Conservation (phyloP, 2,113 vertebrate genomes). For the Terrapene triunguis region DNA sequence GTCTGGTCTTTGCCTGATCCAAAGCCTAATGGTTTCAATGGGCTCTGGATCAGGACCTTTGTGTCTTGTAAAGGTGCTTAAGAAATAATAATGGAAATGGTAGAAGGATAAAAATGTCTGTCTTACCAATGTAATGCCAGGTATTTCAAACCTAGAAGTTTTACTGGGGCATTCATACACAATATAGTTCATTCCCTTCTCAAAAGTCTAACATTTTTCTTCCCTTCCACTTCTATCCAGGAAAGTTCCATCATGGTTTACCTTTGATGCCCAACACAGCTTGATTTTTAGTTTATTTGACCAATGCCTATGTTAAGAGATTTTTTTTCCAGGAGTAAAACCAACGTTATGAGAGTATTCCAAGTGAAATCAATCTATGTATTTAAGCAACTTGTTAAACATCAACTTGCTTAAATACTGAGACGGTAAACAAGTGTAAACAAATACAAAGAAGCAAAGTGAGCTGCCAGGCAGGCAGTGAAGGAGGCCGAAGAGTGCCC, state of each 20-base stretch:
- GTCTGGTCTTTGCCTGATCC: not conserved
- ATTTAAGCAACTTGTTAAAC: not conserved
- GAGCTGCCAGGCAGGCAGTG: too few species aligned
- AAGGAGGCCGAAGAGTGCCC: too few species aligned
- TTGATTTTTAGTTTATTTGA: not conserved
- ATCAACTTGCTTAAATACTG: too few species aligned
- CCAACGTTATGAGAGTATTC: not conserved
- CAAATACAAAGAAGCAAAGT: too few species aligned
- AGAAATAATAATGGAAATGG: constrained; percentile 39
- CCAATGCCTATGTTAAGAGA: not conserved
- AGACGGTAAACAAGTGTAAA: too few species aligned
- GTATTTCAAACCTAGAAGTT: not conserved
- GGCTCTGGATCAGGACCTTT: not conserved
- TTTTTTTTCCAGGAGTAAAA: constrained; percentile 4
- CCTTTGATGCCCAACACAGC: not conserved
- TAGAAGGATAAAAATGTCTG: constrained; percentile 29
- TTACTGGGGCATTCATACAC: constrained; percentile 18
- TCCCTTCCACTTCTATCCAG: not conserved
- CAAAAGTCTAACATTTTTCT: constrained; percentile 1
- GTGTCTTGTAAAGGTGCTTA: constrained; percentile 18
- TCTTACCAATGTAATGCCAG: constrained; percentile 17
- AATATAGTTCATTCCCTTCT: not conserved
- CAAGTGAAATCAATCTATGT: rapidly evolving
- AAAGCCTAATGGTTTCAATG: not conserved
- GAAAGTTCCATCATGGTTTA: not conserved